These are phyloP conservation scores for Hipparchia semele DNA, from an alignment of 2,888 invertebrate species.

Conservation along the genomic window DNA sequence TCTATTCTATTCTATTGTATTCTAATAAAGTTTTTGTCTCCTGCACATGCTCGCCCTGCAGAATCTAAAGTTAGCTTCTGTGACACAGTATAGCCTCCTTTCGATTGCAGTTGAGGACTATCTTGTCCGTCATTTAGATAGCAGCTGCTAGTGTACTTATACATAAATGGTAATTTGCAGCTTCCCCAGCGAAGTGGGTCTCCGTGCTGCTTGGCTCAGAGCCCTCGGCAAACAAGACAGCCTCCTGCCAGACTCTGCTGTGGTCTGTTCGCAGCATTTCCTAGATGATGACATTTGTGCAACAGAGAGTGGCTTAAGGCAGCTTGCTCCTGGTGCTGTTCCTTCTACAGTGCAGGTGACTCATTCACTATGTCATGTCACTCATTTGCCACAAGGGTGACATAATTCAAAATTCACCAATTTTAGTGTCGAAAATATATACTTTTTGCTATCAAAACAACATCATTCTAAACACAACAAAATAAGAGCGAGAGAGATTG, in stretches of 20 bases:
- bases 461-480: no score
- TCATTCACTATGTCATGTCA: not conserved
- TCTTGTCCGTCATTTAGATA: not conserved
- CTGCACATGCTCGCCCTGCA: no score
- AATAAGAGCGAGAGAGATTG: no score
- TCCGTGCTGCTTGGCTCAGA: not conserved
- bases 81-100: no score
- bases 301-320: not conserved
- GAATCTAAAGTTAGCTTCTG: no score
- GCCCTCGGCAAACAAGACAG: not conserved
- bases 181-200: not conserved
- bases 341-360: not conserved
- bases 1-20: no score
- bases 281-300: not conserved
- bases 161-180: not conserved
- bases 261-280: not conserved
- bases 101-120: no score
- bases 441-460: no score
- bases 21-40: no score
- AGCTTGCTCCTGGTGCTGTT: not conserved
- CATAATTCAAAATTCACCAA: no score
- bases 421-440: no score
- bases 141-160: not conserved
- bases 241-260: not conserved
- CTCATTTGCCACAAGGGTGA: no score